Conservation (phyloP, 1,140 invertebrate genomes). For the Pomacea maculata region DNA sequence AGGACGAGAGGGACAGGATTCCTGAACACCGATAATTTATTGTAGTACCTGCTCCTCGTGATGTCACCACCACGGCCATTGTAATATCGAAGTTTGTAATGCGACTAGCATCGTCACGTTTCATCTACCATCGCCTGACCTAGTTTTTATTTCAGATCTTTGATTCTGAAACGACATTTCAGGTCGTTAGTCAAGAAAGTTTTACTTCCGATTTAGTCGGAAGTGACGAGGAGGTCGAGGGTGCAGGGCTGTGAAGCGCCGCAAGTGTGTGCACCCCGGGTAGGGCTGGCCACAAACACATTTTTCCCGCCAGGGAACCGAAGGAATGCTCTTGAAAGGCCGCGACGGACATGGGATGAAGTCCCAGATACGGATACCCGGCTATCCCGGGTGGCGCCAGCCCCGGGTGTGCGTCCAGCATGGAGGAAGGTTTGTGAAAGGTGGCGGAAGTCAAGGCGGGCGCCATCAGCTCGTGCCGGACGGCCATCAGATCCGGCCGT, state of each 20-base stretch:
- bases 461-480: neutral
- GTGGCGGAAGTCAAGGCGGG: neutral
- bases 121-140: no score
- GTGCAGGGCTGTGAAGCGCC: neutral
- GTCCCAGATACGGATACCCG: neutral
- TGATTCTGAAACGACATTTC: no score
- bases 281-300: slow-evolving; percentile 10
- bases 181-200: neutral
- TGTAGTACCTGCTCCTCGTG: no score
- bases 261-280: slow-evolving; percentile 12
- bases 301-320: neutral
- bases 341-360: neutral
- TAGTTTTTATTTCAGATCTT: no score
- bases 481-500: slow-evolving; percentile 10
- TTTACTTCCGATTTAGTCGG: slow-evolving; percentile 14
- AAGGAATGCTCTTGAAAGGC: neutral
- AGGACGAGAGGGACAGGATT: no score
- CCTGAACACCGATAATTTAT: no score
- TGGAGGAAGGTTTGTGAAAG: slow-evolving; percentile 6
- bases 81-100: no score
- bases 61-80: no score
- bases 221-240: neutral
- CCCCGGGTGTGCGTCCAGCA: slow-evolving; percentile 8
- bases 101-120: no score
- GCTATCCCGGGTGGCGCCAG: neutral